Evolutionary conservation across 2,113 vertebrate species (phyloP).

Genomic region (Cygnus buccinator): DNA sequence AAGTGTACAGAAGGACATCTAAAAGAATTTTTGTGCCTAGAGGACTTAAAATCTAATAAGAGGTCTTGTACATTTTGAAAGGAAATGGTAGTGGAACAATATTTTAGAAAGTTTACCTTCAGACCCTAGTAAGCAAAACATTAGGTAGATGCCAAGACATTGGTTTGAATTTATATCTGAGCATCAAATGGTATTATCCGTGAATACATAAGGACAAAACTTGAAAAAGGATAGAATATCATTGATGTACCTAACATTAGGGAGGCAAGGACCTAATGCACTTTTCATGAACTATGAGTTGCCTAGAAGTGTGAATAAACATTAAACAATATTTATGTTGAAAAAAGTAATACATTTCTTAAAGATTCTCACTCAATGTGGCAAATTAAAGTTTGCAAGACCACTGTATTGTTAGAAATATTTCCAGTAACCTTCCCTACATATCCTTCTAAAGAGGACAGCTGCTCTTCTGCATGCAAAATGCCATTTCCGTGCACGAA

Average conservation of each 20-base stretch:
- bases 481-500: not conserved
- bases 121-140: not conserved
- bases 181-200: not conserved
- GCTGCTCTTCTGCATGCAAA: not conserved
- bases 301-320: not conserved
- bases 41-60: not conserved
- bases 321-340: not conserved
- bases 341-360: not conserved
- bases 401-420: not conserved
- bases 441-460: not conserved
- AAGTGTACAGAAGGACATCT: not conserved
- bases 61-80: not conserved
- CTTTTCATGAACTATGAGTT: not conserved
- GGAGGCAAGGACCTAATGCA: not conserved
- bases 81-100: not conserved
- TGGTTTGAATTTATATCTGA: not conserved
- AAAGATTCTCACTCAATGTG: not conserved
- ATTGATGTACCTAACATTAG: not conserved
- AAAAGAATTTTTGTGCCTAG: not conserved
- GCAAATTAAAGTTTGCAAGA: not conserved
- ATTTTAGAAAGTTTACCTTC: not conserved
- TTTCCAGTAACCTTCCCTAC: not conserved
- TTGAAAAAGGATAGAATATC: not conserved
- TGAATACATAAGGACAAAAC: not conserved
- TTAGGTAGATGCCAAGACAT: not conserved